Conservation (phyloP, 2,888 invertebrate species). For the Tenodera sinensis region DNA sequence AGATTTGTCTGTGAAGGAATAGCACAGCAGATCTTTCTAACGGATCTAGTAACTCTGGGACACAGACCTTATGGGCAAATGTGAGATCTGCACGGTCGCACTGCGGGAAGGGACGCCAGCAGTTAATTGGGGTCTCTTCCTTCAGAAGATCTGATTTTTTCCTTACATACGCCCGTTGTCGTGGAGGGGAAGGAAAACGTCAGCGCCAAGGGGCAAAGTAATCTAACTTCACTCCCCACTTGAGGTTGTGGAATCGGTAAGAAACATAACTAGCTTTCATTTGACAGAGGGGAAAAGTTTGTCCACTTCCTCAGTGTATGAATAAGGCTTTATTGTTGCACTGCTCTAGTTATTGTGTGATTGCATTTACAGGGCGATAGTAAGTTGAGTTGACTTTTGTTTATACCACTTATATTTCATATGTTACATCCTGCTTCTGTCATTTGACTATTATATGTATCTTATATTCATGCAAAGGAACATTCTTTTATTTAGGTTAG, state of each 20-base stretch:
- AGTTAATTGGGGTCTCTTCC: background rate
- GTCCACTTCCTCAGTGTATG: too few relatives aligned
- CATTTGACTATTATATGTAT: too few relatives aligned
- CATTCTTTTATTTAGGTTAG: too few relatives aligned
- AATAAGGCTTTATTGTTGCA: too few relatives aligned
- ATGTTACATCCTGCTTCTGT: too few relatives aligned
- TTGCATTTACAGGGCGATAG: too few relatives aligned
- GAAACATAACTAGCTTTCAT: background rate
- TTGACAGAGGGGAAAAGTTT: background rate
- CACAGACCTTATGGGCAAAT: background rate
- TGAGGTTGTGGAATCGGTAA: background rate
- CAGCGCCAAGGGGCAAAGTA: background rate
- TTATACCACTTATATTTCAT: too few relatives aligned
- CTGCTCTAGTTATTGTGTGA: too few relatives aligned
- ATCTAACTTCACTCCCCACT: background rate
- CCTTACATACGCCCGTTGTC: background rate
- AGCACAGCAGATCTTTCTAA: background rate
- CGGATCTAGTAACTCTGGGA: background rate
- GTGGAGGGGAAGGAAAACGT: background rate
- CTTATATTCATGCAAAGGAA: too few relatives aligned
- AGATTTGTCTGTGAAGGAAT: too few relatives aligned
- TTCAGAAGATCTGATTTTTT: background rate
- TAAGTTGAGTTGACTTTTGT: too few relatives aligned
- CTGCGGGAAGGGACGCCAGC: background rate
- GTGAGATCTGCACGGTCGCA: background rate